A percentile compares a stretch with the other conserved stretches of the same genome.
Conservation (phyloP, 1,140 invertebrate species). For the Drosophila grimshawi region DNA sequence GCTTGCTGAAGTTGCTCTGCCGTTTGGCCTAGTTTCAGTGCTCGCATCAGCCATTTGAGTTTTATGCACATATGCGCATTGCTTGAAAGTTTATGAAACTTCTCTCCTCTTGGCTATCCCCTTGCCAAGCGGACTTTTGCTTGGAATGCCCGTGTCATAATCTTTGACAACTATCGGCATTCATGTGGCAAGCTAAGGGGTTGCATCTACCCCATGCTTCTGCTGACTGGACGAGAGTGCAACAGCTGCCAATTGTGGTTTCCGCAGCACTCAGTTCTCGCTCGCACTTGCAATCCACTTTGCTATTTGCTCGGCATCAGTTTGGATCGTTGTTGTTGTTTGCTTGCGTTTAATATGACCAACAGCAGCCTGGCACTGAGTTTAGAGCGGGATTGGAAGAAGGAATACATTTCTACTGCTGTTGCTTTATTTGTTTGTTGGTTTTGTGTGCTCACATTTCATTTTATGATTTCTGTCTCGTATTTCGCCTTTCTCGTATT, state of each 20-base stretch:
- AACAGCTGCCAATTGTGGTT: conserved; percentile 38
- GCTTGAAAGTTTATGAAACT: conserved; percentile 66
- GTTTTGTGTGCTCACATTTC: conserved; percentile 27
- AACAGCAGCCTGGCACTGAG: neutral
- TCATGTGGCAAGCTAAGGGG: conserved; percentile 61
- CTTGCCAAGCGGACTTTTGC: conserved; percentile 16
- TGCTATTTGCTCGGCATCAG: conserved; percentile 24
- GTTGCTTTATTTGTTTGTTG: conserved; percentile 35
- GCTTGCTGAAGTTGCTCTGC: conserved; percentile 28
- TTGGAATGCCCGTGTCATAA: conserved; percentile 77
- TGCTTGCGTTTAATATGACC: conserved; percentile 23
- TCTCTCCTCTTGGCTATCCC: neutral
- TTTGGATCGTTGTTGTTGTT: conserved; percentile 23
- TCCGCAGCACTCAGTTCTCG: conserved; percentile 1
- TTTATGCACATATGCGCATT: conserved; percentile 81
- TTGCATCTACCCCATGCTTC: conserved; percentile 1
- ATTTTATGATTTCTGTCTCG: conserved; percentile 46
- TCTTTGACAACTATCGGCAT: conserved; percentile 81
- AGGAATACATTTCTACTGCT: conserved; percentile 20
- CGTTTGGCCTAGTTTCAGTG: conserved; percentile 49
- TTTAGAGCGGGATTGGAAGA: neutral
- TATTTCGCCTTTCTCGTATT: conserved; percentile 22
- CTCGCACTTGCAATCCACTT: conserved; percentile 13
- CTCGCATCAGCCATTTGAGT: conserved; percentile 60
- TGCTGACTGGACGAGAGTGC: conserved; percentile 55